Evolutionary conservation across 2,888 invertebrate genomes (phyloP).

Genomic region (Metellina segmentata): DNA sequence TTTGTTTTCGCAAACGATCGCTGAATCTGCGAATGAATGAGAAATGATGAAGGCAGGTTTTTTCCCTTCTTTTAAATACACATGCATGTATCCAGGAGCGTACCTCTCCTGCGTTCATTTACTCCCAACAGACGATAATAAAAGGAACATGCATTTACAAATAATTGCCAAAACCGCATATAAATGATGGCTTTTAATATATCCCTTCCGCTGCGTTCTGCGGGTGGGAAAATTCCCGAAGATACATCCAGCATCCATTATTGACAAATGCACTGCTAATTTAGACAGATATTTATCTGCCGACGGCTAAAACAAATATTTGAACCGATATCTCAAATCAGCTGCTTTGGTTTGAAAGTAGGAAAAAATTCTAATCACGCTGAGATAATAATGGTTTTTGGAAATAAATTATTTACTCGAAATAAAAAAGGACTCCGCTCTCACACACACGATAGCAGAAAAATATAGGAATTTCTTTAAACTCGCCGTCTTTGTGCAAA

Average conservation of each 20-base stretch:
- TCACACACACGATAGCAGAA: slow-evolving; percentile 1
- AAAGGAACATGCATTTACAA: slow-evolving; percentile 72
- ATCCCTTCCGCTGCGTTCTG: slow-evolving; percentile 65
- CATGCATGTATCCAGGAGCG: not conserved
- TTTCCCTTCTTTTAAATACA: not conserved
- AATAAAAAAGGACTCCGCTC: slow-evolving; percentile 12
- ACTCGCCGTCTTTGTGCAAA: slow-evolving; percentile 37
- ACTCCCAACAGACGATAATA: slow-evolving; percentile 66
- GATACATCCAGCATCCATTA: slow-evolving; percentile 68
- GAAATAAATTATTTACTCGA: slow-evolving; percentile 72
- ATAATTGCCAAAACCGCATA: slow-evolving; percentile 68
- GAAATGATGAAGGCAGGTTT: slow-evolving; percentile 68
- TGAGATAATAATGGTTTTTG: slow-evolving; percentile 75
- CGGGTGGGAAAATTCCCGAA: slow-evolving; percentile 34
- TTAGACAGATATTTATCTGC: slow-evolving; percentile 75
- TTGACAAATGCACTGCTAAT: slow-evolving; percentile 74
- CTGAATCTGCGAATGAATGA: slow-evolving; percentile 69
- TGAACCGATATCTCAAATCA: slow-evolving; percentile 75
- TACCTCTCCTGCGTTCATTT: slow-evolving; percentile 52
- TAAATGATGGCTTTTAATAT: slow-evolving; percentile 74
- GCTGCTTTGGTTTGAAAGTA: not conserved
- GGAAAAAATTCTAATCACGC: slow-evolving; percentile 56
- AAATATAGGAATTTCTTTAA: slow-evolving; percentile 64
- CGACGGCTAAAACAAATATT: slow-evolving; percentile 74
- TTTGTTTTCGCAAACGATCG: slow-evolving; percentile 74